Base-by-base conservation (phyloP, 2,888 invertebrate species). In the Drosophila quasianomalipes region DNA sequence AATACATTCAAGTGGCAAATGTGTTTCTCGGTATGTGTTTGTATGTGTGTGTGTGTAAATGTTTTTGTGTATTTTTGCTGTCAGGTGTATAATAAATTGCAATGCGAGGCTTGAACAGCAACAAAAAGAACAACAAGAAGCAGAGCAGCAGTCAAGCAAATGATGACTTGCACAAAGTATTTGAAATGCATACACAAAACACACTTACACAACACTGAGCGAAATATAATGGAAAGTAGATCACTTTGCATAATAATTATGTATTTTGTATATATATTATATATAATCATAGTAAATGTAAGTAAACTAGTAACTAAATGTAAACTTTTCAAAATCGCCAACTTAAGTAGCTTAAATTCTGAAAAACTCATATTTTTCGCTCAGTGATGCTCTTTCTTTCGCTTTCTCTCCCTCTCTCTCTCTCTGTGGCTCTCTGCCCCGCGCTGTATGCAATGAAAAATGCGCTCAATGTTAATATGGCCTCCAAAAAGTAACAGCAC, bases 141-240 rank as follows among this genome's bases (percentile, higher is more conserved):
- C 67, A 55, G 54, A 62, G 30, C 52, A 51, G 47, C 80, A 70
- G 70, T 64, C 75, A 70, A 78, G 74, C 82, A 81, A 83, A 81
- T 72, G 84, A 90, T 85, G 90, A 88, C 83, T 83, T 72, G 83
- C 86, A 84, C 69, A 83, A 90, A 81, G 70, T 85, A 74, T 77
- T 81, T 75, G 70, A 76, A 82, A 82, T 79, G 78, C 76, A 65
- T 62, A 54, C 84, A 71, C 51, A 58, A 9, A 28, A n/a, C 16
- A 16, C 30, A 16, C 28, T 14, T 1, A 12, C 10, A 19, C 16
- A 47, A 26, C 37, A 55, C 2, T 4, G 12, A 4, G 28, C 12
- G 37, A 37, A 55, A 28, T 19, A 12, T 19, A 52, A n/a, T 52
- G 4, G 35, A 35, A 35, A 5, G 5, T 6, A 16, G 16, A 16